These are phyloP conservation scores for Bothrops jararaca DNA, from an alignment of 2,113 vertebrate species.

Conservation along the genomic window DNA sequence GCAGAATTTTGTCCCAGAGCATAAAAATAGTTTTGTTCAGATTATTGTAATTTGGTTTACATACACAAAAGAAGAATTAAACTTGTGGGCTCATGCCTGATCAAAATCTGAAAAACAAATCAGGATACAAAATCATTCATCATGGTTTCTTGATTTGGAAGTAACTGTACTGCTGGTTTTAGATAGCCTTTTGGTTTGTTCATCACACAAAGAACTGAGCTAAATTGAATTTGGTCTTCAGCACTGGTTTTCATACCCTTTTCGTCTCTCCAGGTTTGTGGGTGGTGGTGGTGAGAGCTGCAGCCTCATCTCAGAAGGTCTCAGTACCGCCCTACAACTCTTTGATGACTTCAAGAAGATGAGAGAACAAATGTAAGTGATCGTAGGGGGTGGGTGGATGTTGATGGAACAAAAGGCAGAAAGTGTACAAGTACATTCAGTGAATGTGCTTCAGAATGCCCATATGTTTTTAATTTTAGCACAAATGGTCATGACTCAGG, in stretches of 20 bases:
- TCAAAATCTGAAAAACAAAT: not conserved
- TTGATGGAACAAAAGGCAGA: accelerated
- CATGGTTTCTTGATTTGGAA: not conserved
- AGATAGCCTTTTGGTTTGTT: not conserved
- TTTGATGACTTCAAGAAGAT: slow-evolving; percentile 96
- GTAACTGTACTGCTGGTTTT: not conserved
- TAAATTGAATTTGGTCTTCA: not conserved
- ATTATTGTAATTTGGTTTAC: not conserved
- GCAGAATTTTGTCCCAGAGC: not conserved
- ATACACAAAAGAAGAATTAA: not conserved
- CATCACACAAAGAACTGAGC: not conserved
- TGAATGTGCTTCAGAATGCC: too few relatives aligned
- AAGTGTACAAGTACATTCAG: not conserved
- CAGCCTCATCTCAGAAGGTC: slow-evolving; percentile 88
- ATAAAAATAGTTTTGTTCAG: not conserved
- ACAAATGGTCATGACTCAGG: not conserved
- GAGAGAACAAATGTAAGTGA: slow-evolving; percentile 89
- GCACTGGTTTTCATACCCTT: not conserved
- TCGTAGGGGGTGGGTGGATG: accelerated
- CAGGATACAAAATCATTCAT: not conserved
- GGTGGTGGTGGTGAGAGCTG: slow-evolving; percentile 91
- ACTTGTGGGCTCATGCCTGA: not conserved
- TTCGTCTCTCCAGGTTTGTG: slow-evolving; percentile 77
- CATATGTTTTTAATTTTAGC: not conserved
- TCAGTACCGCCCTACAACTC: slow-evolving; percentile 89